Base-by-base conservation (phyloP, 2,888 invertebrate genomes). In the Esperia sulphurella region DNA sequence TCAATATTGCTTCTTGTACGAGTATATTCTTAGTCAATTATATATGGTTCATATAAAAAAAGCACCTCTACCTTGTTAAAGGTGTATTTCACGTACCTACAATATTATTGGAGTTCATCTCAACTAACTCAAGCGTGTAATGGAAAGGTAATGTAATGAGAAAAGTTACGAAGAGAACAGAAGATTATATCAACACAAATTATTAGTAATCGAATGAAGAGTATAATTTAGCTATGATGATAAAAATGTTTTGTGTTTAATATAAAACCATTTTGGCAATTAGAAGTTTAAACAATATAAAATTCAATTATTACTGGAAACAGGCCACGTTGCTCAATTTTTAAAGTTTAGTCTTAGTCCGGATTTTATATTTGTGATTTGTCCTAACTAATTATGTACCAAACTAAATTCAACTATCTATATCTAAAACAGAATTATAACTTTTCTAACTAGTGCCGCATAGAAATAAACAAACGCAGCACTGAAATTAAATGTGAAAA, bases 401-500 rank as follows among this genome's bases (percentile, higher is more conserved):
- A n/a, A 33, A 33, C 9, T 9, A 33, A 5, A 33, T 33, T 33
- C 10, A 35, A 35, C 35, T 35, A 9, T 9, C 8, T 35, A n/a
- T 8, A 9, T n/a, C 37, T 14, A 13, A 14, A 39, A 39, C 39
- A 13, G 8, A 39, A 39, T 39, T 39, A 39, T 14, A 39, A 39
- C 39, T 66, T 53, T 21, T 28, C 47, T 59, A 57, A 35, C 50
- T 58, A 60, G 42, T 61, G 49, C 42, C 52, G 51, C 49, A 59
- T 55, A 45, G 47, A 47, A 58, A 52, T 14, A 37, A 51, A 45
- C 53, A 51, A 50, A 10, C 30, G 41, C 50, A 14, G 50, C 43
- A 52, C 53, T 41, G 60, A 61, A 44, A n/a, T 58, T 53, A 49
- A 55, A 61, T 54, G 50, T 58, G 52, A 58, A 63, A 71, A 69